phyloP scores from a whole-genome alignment of 1,140 invertebrate species.

The Choristoneura fumiferana region DNA sequence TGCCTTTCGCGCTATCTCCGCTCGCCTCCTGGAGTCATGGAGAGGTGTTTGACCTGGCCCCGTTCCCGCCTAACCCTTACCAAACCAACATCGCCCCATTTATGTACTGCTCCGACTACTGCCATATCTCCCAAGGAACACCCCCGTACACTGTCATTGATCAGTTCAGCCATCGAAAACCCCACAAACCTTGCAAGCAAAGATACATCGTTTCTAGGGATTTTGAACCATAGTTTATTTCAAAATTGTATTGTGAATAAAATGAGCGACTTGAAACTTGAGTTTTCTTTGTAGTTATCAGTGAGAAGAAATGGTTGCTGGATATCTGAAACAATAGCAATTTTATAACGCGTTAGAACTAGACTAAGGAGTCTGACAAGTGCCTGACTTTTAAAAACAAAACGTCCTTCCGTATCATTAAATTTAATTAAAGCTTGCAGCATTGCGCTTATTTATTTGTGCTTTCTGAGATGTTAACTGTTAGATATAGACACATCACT shows the following conservation, averaged over 20 bases:
- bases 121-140: constrained; percentile 59
- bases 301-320: too few relatives aligned
- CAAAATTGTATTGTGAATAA: neutral
- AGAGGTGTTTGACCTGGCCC: constrained; percentile 52
- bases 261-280: too few relatives aligned
- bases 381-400: too few relatives aligned
- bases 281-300: too few relatives aligned
- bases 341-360: too few relatives aligned
- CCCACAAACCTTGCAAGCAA: constrained; percentile 40
- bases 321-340: too few relatives aligned
- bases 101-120: constrained; percentile 72
- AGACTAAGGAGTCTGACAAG: too few relatives aligned
- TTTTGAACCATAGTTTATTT: constrained; percentile 28
- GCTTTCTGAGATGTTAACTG: too few relatives aligned
- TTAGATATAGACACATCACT: too few relatives aligned
- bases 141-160: constrained; percentile 56
- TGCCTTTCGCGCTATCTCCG: constrained; percentile 46
- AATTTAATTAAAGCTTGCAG: too few relatives aligned
- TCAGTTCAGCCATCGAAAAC: constrained; percentile 39
- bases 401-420: too few relatives aligned
- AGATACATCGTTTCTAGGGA: constrained; percentile 54
- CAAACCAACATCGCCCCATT: constrained; percentile 65
- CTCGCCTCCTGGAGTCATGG: constrained; percentile 56
- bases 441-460: too few relatives aligned
- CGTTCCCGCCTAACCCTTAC: constrained; percentile 57